Conservation (phyloP, 2,113 vertebrate species). For the Caloenas nicobarica region DNA sequence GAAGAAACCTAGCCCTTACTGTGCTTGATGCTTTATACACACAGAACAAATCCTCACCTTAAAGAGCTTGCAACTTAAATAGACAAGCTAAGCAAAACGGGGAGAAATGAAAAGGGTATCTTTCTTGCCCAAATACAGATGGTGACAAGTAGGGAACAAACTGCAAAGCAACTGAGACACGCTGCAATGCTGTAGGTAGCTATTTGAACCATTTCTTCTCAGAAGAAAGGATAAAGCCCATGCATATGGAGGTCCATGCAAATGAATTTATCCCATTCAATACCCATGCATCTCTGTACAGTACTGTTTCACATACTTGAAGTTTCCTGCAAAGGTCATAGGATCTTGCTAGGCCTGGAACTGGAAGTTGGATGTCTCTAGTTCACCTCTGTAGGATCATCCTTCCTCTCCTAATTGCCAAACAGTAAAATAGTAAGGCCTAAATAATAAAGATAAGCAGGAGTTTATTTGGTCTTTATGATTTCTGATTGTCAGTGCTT, state of each 20-base stretch:
- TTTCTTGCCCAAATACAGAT: background rate
- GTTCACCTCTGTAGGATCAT: background rate
- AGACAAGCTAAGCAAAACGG: background rate
- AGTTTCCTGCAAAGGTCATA: background rate
- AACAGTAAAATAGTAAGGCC: background rate
- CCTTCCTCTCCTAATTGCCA: background rate
- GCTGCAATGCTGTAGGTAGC: background rate
- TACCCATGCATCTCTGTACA: background rate
- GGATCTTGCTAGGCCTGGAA: background rate
- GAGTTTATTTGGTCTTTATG: background rate
- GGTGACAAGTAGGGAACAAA: background rate
- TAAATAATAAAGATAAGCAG: background rate
- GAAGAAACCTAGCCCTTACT: background rate
- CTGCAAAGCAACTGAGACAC: background rate
- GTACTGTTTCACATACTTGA: background rate
- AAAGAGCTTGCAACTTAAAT: background rate
- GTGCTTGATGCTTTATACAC: background rate
- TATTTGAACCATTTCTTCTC: background rate
- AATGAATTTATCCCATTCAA: background rate
- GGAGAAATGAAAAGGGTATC: background rate
- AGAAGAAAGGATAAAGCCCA: background rate
- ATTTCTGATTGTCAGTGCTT: background rate
- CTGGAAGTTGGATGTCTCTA: background rate
- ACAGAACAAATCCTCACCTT: background rate
- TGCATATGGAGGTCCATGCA: background rate